These are phyloP conservation scores for Petrocephalus zakoni DNA, from an alignment of 2,113 vertebrate genomes.

Conservation along the genomic window DNA sequence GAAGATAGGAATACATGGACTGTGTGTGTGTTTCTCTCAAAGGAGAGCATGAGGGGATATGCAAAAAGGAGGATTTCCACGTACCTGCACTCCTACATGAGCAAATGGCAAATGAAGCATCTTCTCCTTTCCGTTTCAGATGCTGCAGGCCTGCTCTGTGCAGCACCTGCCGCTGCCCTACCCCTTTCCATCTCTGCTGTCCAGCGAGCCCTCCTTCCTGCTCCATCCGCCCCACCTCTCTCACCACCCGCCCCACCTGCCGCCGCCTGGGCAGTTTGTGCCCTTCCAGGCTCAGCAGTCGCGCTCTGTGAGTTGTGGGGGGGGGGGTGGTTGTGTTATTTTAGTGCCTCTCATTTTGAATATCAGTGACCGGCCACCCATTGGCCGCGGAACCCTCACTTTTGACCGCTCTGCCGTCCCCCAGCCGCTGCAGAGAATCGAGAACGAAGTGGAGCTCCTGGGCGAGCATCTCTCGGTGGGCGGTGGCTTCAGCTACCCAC, in stretches of 20 bases:
- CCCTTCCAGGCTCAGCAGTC: constrained; percentile 94
- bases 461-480: constrained; percentile 90
- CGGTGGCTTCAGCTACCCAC: constrained; percentile 79
- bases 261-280: constrained; percentile 85
- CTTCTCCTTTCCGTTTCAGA: constrained; percentile 61
- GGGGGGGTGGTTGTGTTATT: neutral
- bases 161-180: constrained; percentile 94
- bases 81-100: neutral
- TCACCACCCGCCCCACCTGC: constrained; percentile 83
- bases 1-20: neutral
- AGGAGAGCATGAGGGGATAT: neutral
- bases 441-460: constrained; percentile 91
- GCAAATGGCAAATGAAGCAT: neutral
- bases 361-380: neutral
- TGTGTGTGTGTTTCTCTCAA: too few relatives aligned
- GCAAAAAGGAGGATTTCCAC: neutral
- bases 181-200: constrained; percentile 89
- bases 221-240: constrained; percentile 86
- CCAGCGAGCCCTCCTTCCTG: constrained; percentile 90
- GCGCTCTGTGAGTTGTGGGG: constrained; percentile 73
- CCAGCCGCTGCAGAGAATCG: constrained; percentile 92
- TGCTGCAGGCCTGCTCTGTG: constrained; percentile 93
- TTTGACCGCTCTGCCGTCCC: neutral
- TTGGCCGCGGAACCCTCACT: neutral
- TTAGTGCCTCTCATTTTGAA: neutral